Conservation (phyloP, 1,140 invertebrate genomes). For the Orchestia grillus region DNA sequence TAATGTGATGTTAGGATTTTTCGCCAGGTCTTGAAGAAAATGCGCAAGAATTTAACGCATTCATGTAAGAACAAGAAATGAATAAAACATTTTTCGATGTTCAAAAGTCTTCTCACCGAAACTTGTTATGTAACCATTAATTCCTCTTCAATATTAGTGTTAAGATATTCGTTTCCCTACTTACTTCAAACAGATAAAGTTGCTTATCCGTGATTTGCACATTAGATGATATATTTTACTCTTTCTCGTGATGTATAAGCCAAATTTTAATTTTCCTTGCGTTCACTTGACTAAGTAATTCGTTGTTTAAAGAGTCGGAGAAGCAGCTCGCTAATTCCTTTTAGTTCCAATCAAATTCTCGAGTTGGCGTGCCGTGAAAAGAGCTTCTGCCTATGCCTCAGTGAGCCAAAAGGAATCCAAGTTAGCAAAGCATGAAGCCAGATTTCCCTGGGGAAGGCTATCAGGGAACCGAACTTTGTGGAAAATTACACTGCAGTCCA, state of each 20-base stretch:
- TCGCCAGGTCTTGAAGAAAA: too few relatives aligned
- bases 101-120: neutral
- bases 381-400: neutral
- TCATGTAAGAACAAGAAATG: too few relatives aligned
- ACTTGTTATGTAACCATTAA: neutral
- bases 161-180: neutral
- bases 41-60: too few relatives aligned
- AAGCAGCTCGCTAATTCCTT: neutral
- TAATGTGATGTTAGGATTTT: too few relatives aligned
- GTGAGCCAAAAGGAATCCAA: slow-evolving; percentile 43
- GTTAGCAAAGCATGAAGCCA: slow-evolving; percentile 52
- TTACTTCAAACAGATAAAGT: neutral
- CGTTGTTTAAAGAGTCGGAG: neutral
- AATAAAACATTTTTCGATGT: too few relatives aligned
- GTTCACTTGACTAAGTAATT: neutral
- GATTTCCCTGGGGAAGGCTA: slow-evolving; percentile 50
- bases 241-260: neutral
- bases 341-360: slow-evolving; percentile 9
- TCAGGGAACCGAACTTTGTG: slow-evolving; percentile 23
- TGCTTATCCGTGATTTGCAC: too few relatives aligned
- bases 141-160: neutral
- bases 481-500: slow-evolving; percentile 39
- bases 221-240: too few relatives aligned
- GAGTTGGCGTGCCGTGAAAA: slow-evolving; percentile 2
- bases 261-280: neutral